These are phyloP conservation scores for Taenaris catops DNA, from an alignment of 2,888 invertebrate genomes.

Conservation along the genomic window DNA sequence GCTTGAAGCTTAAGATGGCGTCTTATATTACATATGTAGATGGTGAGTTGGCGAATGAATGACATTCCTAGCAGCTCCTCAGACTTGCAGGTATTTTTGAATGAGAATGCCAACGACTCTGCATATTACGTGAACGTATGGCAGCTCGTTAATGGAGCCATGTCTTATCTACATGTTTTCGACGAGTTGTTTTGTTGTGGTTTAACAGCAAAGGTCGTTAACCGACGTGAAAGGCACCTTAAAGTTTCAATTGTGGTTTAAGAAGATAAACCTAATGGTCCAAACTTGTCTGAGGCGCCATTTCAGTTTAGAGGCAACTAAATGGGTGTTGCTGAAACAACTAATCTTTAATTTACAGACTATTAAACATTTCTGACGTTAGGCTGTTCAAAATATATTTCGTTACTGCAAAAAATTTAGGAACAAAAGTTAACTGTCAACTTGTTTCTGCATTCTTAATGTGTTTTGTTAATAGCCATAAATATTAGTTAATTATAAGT, in stretches of 20 bases:
- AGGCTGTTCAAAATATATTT: no score
- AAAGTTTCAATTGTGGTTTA: slow-evolving; percentile 12
- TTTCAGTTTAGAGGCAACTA: background rate
- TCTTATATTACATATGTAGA: slow-evolving; percentile 24
- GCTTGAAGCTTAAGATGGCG: slow-evolving; percentile 16
- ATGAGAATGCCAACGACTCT: slow-evolving; percentile 26
- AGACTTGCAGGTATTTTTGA: slow-evolving; percentile 29
- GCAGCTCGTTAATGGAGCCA: slow-evolving; percentile 14
- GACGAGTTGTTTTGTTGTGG: slow-evolving; percentile 13
- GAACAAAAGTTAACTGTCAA: no score
- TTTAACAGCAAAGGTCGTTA: slow-evolving; percentile 13
- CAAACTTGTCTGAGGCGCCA: background rate
- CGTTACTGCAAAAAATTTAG: no score
- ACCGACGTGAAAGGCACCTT: slow-evolving; percentile 5
- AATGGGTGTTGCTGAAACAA: no score
- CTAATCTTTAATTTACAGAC: no score
- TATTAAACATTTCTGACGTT: no score
- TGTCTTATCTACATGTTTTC: slow-evolving; percentile 10
- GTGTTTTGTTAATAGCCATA: no score
- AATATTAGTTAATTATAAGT: no score
- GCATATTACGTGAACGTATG: slow-evolving; percentile 21
- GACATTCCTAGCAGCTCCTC: slow-evolving; percentile 28
- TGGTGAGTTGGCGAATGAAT: slow-evolving; percentile 28
- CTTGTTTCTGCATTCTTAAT: no score
- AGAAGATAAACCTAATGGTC: slow-evolving; percentile 9